Percentiles rank a stretch among this genome's conserved stretches.
These are phyloP conservation scores for Amphiprion ocellaris DNA, from an alignment of 2,113 vertebrate species.

Conservation along the genomic window DNA sequence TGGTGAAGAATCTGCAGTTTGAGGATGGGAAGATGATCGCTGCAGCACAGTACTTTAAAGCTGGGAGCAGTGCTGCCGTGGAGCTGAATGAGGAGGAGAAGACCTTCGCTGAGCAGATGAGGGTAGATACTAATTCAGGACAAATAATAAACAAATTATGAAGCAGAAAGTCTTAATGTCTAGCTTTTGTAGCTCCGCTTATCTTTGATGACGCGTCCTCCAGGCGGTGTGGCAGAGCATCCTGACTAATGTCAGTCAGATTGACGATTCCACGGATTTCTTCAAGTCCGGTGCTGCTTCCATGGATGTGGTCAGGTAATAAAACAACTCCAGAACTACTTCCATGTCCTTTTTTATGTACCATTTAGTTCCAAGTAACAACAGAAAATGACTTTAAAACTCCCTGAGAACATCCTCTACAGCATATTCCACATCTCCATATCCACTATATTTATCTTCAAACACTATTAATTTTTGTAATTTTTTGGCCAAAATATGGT, in stretches of 20 bases:
- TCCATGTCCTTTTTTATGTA: too few relatives aligned
- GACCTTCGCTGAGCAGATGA: conserved; percentile 82
- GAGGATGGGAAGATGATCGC: conserved; percentile 90
- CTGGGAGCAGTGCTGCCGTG: conserved; percentile 77
- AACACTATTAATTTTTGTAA: too few relatives aligned
- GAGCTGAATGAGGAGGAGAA: conserved; percentile 87
- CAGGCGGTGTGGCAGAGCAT: conserved; percentile 89
- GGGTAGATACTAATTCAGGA: conserved; percentile 69
- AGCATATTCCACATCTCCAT: too few relatives aligned
- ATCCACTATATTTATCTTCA: too few relatives aligned
- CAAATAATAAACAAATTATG: neutral
- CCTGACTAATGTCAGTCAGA: conserved; percentile 81
- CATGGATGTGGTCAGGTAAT: conserved; percentile 91
- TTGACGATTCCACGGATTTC: conserved; percentile 90
- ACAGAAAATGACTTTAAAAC: too few relatives aligned
- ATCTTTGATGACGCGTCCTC: conserved; percentile 25
- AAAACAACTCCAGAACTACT: neutral
- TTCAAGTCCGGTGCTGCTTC: conserved; percentile 92
- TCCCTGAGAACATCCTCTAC: too few relatives aligned
- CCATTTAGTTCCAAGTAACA: too few relatives aligned
- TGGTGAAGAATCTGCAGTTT: conserved; percentile 90
- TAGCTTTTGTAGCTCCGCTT: neutral
- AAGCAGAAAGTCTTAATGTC: neutral
- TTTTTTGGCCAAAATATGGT: too few relatives aligned
- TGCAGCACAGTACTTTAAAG: conserved; percentile 86